These are phyloP conservation scores for Crossocerus cetratus DNA, from an alignment of 2,888 invertebrate species.

Conservation along the genomic window DNA sequence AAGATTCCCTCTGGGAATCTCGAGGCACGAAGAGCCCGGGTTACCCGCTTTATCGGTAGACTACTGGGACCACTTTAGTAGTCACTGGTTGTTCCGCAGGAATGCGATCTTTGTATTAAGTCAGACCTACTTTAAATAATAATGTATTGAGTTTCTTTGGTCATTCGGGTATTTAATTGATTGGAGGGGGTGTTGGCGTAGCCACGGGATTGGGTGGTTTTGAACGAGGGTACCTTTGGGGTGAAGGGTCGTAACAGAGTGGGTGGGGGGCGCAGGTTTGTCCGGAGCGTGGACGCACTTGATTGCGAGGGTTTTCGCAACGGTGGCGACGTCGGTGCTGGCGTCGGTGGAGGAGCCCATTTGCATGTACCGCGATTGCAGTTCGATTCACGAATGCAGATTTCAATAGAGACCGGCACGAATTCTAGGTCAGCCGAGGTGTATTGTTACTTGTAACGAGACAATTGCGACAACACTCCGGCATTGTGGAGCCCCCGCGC, in stretches of 20 bases:
- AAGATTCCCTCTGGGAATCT: constrained; percentile 17
- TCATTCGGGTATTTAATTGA: no score
- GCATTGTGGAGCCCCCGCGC: constrained; percentile 20
- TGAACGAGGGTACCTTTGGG: no score
- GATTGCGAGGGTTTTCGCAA: constrained; percentile 41
- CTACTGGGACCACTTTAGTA: no score
- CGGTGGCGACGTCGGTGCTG: not conserved
- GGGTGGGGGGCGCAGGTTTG: not conserved
- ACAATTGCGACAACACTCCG: constrained; percentile 54
- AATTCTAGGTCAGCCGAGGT: constrained; percentile 54
- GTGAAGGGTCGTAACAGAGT: no score
- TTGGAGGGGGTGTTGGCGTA: no score
- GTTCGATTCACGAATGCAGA: constrained; percentile 46
- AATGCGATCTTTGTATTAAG: no score
- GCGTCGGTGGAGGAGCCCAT: constrained; percentile 21
- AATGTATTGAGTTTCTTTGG: no score
- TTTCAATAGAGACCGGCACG: constrained; percentile 50
- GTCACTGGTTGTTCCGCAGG: no score
- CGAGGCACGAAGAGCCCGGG: no score
- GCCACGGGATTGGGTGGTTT: no score
- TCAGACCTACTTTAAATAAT: no score
- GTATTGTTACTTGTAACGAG: constrained; percentile 52
- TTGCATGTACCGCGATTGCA: constrained; percentile 52
- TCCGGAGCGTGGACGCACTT: constrained; percentile 26
- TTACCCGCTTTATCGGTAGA: no score